Conservation (phyloP, 1,140 invertebrate species). For the Charaxes varanes region DNA sequence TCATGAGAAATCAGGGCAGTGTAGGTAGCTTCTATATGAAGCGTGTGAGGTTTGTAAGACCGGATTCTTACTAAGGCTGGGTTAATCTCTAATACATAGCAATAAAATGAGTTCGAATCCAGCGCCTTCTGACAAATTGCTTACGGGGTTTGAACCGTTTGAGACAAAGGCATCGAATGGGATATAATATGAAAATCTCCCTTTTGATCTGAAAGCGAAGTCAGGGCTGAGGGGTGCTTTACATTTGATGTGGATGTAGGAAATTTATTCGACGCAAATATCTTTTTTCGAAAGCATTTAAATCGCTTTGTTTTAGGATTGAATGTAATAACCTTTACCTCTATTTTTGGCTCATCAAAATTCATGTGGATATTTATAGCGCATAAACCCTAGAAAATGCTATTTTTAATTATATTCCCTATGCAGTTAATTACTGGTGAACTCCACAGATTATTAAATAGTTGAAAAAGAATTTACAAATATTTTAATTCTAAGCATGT, state of each 20-base stretch:
- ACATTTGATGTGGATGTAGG: slow-evolving; percentile 17
- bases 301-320: slow-evolving; percentile 8
- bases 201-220: slow-evolving; percentile 12
- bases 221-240: slow-evolving; percentile 10
- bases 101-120: too few relatives aligned
- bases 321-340: slow-evolving; percentile 2
- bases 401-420: too few relatives aligned
- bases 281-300: slow-evolving; percentile 15
- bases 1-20: too few relatives aligned
- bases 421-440: too few relatives aligned
- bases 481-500: too few relatives aligned
- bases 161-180: slow-evolving; percentile 16
- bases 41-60: too few relatives aligned
- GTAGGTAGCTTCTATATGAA: too few relatives aligned
- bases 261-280: slow-evolving; percentile 26
- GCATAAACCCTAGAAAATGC: too few relatives aligned
- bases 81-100: too few relatives aligned
- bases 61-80: too few relatives aligned
- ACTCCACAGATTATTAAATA: too few relatives aligned
- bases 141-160: slow-evolving; percentile 10
- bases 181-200: slow-evolving; percentile 17
- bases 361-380: background rate
- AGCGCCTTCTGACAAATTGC: slow-evolving; percentile 29
- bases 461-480: too few relatives aligned
- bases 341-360: background rate